Base-by-base conservation (phyloP, 2,888 invertebrate genomes). In the Xestia xanthographa region DNA sequence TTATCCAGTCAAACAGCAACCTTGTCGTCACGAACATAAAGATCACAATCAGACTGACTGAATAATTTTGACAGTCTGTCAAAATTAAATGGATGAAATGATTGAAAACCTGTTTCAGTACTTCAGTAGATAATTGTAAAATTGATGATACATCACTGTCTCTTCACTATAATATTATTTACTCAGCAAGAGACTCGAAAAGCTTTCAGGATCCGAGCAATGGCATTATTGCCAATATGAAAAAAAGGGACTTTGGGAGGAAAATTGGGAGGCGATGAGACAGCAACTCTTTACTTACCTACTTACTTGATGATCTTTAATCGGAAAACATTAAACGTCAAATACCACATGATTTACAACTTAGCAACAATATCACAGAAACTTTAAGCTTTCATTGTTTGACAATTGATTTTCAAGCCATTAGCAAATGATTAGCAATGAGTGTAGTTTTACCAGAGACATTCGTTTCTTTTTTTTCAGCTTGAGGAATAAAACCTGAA, bases 241-340 rank as follows among this genome's bases (percentile, higher is more conserved):
- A 60, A 50, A 58, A 60, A 60, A 53, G 48, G 58, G 29, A 9
- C 20, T 26, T 20, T 20, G 11, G 9, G 20, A 38, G 60, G 56
- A 66, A 66, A 83, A 74, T 81, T 81, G 68, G 38, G 43, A 68
- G 58, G 50, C 60, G 62, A 74, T 85, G 85, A 77, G 22, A 63
- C 73, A 66, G 68, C 63, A 63, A 38, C 45, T 67, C 29, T 72
- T 66, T 22, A 45, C 38, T 68, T 22, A 45, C 38, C 66, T 41
- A 45, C 43, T 45, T 26, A 41, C 48, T 56, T 41, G 45, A 60
- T 62, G 38, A 41, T 58, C 22, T 70, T 50, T 26, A 20, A 48
- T 53, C 45, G 20, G 29, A 34, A 82, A 41, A 41, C 67, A 38
- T 45, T 41, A 22, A 53, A 80, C 26, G 45, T 56, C n/a, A 56